Percentiles rank a stretch among this genome's conserved stretches.
Evolutionary conservation across 2,888 invertebrate species (phyloP).

Genomic region (Eupithecia subfuscata): DNA sequence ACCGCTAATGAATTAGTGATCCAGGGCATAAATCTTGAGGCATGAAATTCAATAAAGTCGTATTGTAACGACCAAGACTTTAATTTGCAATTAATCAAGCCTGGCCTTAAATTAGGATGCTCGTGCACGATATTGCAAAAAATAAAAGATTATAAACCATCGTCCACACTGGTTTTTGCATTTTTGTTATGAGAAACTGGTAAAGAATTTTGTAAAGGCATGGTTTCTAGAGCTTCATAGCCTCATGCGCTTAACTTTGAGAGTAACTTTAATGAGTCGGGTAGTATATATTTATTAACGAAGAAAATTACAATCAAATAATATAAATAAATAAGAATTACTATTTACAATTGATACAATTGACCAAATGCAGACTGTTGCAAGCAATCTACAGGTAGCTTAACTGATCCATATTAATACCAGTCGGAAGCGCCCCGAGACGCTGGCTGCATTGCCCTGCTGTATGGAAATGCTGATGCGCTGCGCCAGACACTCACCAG

Average conservation of each 20-base stretch:
- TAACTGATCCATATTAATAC: too few species aligned
- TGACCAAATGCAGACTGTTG: too few species aligned
- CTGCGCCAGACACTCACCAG: too few species aligned
- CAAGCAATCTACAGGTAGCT: too few species aligned
- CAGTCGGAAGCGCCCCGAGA: too few species aligned
- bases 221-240: neutral
- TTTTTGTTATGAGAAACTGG: conserved; percentile 10
- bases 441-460: too few species aligned
- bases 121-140: conserved; percentile 64
- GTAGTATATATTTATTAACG: too few species aligned
- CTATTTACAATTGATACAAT: too few species aligned
- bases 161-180: conserved; percentile 18
- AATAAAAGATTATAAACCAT: conserved; percentile 46
- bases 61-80: conserved; percentile 76
- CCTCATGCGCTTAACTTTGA: neutral
- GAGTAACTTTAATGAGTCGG: too few species aligned
- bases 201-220: neutral
- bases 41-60: conserved; percentile 83
- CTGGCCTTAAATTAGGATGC: conserved; percentile 75
- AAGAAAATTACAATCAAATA: too few species aligned
- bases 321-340: too few species aligned
- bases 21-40: conserved; percentile 73
- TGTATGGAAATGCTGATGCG: too few species aligned
- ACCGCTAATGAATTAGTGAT: conserved; percentile 72
- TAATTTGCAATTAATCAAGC: conserved; percentile 83